A percentile compares a stretch with the other conserved stretches of the same genome.
These are phyloP conservation scores for Hyposmocoma kahamanoa DNA, from an alignment of 1,140 invertebrate genomes.

Conservation along the genomic window DNA sequence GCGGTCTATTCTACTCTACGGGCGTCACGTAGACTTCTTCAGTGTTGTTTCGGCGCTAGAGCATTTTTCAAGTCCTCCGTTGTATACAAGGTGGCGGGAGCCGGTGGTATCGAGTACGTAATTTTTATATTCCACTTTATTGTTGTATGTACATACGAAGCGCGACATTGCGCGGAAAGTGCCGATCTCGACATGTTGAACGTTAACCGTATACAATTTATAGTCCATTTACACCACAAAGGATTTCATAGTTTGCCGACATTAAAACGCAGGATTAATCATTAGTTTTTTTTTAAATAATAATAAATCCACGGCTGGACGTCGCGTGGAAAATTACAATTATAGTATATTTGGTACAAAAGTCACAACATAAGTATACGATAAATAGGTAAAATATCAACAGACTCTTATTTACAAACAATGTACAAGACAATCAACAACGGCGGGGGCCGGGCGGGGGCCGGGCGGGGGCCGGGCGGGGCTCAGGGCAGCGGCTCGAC, in stretches of 20 bases:
- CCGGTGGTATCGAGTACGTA: no score
- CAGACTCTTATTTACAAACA: slow-evolving; percentile 67
- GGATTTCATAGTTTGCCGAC: not conserved
- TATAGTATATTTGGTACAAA: slow-evolving; percentile 68
- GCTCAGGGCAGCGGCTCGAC: slow-evolving; percentile 88
- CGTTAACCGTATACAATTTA: no score
- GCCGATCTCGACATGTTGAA: no score
- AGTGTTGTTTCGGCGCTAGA: no score
- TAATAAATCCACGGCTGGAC: slow-evolving; percentile 26
- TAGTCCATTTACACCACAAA: no score
- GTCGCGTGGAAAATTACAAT: slow-evolving; percentile 12
- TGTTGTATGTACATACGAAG: no score
- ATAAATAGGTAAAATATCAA: slow-evolving; percentile 70
- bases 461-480: slow-evolving; percentile 11
- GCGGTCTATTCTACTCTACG: no score
- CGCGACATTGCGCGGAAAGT: no score
- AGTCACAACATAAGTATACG: slow-evolving; percentile 65
- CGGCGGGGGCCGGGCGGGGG: not conserved
- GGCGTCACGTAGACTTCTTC: no score
- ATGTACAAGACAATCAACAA: slow-evolving; percentile 62
- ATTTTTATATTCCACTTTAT: no score
- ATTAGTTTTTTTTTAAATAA: slow-evolving; percentile 8
- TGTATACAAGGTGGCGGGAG: no score
- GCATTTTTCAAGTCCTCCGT: no score
- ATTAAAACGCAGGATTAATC: not conserved